Percentiles rank a stretch among this genome's conserved stretches.
Evolutionary conservation across 1,140 invertebrate species (phyloP).

Genomic region (Teleopsis dalmanni): DNA sequence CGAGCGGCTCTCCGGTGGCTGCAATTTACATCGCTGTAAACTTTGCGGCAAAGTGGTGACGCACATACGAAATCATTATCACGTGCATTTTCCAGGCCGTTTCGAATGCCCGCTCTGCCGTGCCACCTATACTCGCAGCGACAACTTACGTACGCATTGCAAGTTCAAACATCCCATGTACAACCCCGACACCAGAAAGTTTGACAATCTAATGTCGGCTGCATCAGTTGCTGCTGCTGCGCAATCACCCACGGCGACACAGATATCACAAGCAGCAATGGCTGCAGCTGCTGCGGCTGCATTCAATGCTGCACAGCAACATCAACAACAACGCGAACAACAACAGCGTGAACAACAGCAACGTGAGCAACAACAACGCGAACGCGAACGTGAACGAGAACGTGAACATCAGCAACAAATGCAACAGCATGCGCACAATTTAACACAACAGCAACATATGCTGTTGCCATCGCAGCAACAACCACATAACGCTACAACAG

Average conservation of each 20-base stretch:
- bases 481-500: conserved; percentile 33
- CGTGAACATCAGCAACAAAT: conserved; percentile 19
- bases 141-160: conserved; percentile 80
- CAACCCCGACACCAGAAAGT: conserved; percentile 73
- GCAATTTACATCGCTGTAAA: conserved; percentile 83
- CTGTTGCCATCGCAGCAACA: conserved; percentile 26
- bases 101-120: conserved; percentile 81
- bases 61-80: conserved; percentile 84
- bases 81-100: conserved; percentile 80
- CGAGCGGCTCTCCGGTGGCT: conserved; percentile 78
- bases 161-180: conserved; percentile 78
- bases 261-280: conserved; percentile 37
- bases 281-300: conserved; percentile 37
- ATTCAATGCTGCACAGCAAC: conserved; percentile 34
- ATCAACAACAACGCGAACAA: conserved; percentile 28
- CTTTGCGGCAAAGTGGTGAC: conserved; percentile 85
- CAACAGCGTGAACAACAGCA: conserved; percentile 37
- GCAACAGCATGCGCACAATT: conserved; percentile 30
- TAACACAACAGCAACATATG: conserved; percentile 38
- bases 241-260: conserved; percentile 47
- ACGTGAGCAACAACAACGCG: conserved; percentile 24
- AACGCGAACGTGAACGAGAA: conserved; percentile 36
- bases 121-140: conserved; percentile 78
- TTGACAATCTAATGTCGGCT: conserved; percentile 57
- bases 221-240: conserved; percentile 49